Conservation (phyloP, 2,113 vertebrate genomes). For the Clarias magur region DNA sequence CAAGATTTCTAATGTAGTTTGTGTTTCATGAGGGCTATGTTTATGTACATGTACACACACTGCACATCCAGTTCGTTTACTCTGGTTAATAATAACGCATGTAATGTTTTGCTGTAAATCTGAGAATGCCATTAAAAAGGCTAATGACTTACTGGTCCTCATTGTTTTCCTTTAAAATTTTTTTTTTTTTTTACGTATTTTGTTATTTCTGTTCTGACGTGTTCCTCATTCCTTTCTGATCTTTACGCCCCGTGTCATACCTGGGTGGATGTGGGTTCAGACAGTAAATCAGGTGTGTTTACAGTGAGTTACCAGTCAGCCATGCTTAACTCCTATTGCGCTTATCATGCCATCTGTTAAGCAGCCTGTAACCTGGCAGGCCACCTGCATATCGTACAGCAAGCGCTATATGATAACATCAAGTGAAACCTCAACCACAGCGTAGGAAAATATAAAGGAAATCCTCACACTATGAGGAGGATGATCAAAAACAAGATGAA, state of each 20-base stretch:
- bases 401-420: background rate
- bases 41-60: background rate
- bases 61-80: background rate
- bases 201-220: background rate
- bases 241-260: background rate
- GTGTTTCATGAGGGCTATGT: background rate
- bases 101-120: background rate
- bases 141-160: too few relatives aligned
- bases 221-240: background rate
- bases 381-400: background rate
- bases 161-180: background rate
- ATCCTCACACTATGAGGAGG: background rate
- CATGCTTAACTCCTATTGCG: background rate
- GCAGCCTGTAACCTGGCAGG: background rate
- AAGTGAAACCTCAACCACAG: background rate
- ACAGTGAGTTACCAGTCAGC: background rate
- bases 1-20: background rate
- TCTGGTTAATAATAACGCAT: background rate
- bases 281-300: background rate
- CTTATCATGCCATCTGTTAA: background rate
- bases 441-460: background rate
- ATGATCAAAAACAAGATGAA: background rate
- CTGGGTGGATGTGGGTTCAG: background rate
- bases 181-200: background rate
- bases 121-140: background rate